phyloP scores from a whole-genome alignment of 2,888 invertebrate genomes.

The Lissocephala sabroskyi region DNA sequence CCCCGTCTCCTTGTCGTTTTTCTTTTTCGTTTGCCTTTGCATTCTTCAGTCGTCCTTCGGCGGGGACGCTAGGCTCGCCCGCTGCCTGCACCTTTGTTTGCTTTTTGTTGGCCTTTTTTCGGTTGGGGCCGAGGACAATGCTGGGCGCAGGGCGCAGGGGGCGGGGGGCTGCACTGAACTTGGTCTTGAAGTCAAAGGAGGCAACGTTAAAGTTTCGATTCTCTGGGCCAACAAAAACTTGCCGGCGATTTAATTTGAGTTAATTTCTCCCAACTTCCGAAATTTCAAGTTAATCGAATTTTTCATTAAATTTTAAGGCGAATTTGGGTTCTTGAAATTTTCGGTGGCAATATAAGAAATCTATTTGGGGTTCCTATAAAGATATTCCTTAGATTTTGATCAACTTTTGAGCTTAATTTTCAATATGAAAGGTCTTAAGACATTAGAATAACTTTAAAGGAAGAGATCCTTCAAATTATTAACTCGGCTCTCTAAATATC shows the following conservation, averaged over 20 bases:
- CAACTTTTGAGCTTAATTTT: no score
- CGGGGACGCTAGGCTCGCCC: not conserved
- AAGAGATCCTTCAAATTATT: no score
- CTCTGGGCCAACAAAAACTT: constrained; percentile 21
- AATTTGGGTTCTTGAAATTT: not conserved
- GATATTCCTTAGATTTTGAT: no score
- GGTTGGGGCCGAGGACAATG: not conserved
- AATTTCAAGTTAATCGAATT: constrained; percentile 35
- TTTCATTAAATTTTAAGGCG: constrained; percentile 1
- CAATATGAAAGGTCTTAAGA: no score
- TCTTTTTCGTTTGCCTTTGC: constrained; percentile 5
- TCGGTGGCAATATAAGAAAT: no score
- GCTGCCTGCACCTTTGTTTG: not conserved
- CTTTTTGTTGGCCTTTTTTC: not conserved
- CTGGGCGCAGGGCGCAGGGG: not conserved
- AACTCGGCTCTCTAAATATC: no score
- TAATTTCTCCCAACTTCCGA: constrained; percentile 19
- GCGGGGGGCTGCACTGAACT: constrained; percentile 26
- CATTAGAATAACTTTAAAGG: no score
- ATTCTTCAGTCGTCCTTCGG: constrained; percentile 9
- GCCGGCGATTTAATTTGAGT: constrained; percentile 35
- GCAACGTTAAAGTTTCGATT: constrained; percentile 19
- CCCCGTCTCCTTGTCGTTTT: constrained; percentile 5
- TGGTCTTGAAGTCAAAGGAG: constrained; percentile 38
- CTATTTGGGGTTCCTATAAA: no score